Evolutionary conservation across 2,113 vertebrate species (phyloP), one percentile per base, ranked within the genome.

Genomic region (Mungos mungo): DNA sequence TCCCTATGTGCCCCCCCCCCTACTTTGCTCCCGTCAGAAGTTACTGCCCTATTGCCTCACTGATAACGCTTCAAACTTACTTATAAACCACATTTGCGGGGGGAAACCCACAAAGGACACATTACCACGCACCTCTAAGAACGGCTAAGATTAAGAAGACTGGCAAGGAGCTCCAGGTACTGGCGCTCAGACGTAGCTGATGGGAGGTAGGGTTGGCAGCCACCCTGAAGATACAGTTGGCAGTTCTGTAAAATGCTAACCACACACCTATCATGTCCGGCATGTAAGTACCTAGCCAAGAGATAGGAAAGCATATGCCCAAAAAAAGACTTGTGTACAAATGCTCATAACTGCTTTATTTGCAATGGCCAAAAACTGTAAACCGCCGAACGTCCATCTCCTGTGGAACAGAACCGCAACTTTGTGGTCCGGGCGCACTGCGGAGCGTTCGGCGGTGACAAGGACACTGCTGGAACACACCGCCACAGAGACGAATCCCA

Each of bases 11-110:
- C 19, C 65, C 83, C 94, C 93, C 90, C 38, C 52, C 52, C 38
- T 4, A 38, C 38, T 96, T 93, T 96, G 52, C 83, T 95, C 74
- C 94, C 97, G 93, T 98, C 98, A 98, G 98, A 95, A 95, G 88
- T 83, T 90, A 41, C 41, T 69, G 18, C 66, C 84, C 69, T 93
- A 2, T 96, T 86, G 54, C 74, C 96, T 97, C 74, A 9, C 52
- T 77, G 74, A 93, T 45, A 91, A 96, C 79, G 96, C 35, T 85
- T 90, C 83, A 52, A 95, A 87, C 65, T 96, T 68, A 52, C 50
- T 93, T 72, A 69, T 88, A 89, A 3, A 84, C 72, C 85, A 0
- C 41, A 38, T 65, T 57, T 47, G 47, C 95, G 47, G 35, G 11
- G 11, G 12, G 10, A 66, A 79, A 19, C 50, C n/a, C 35, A 45